Base-by-base conservation (phyloP, 2,888 invertebrate species). In the Neuroscelio doddi region DNA sequence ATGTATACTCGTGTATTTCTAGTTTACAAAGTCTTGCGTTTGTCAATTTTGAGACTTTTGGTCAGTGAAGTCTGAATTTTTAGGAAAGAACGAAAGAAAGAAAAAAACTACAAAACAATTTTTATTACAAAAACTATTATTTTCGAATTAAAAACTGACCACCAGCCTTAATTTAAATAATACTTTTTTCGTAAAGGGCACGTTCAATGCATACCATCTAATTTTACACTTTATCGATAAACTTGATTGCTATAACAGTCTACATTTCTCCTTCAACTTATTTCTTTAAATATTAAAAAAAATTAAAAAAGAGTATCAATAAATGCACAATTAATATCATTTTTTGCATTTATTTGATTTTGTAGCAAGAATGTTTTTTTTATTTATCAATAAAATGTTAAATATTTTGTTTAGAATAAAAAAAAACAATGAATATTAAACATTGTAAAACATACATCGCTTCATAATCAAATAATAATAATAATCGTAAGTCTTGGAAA, bases 311-410 rank as follows among this genome's bases (percentile, higher is more conserved):
- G 3, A 32, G 9, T 32, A 8, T 32, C 3, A 32, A 32, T 38
- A 59, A 64, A 59, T 59, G 58, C 57, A 51, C 57, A 64, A 47
- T 50, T 59, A 55, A 59, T 55, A 59, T 39, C 36, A 49, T 53
- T 16, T 38, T 42, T 64, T 64, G 16, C 58, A 55, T 51, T 45
- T 5, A 38, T 26, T 55, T 55, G 58, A 50, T 42, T 15, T 17
- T 3, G 24, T 52, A 52, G 47, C 57, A 41, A 5, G 1, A 5
- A 2, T 27, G 17, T 14, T 14, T 27, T 27, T 14, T 26, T n/a
- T n/a, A n/a, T n/a, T n/a, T n/a, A n/a, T n/a, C n/a, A n/a, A n/a
- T n/a, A n/a, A n/a, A n/a, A n/a, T n/a, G 2, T 26, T 39, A 12
- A 24, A 10, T 47, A 24, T 39, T 29, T 34, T 41, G 32, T 2